phyloP scores from a whole-genome alignment of 2,113 vertebrate genomes.

The Oreochromis niloticus region DNA sequence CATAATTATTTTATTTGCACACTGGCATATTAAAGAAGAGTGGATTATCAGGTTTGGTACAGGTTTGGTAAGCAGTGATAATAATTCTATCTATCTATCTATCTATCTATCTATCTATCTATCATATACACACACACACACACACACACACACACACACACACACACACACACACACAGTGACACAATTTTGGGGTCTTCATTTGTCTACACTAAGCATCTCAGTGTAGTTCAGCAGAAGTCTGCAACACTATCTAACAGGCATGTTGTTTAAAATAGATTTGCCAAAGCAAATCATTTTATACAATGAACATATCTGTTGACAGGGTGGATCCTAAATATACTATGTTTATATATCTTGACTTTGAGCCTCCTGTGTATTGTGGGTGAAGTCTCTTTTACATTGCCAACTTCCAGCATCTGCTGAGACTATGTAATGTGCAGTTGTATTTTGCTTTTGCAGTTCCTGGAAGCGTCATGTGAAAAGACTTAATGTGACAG shows the following conservation, averaged over 20 bases:
- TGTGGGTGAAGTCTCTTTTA: background rate
- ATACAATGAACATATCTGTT: background rate
- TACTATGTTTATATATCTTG: background rate
- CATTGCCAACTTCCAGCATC: background rate
- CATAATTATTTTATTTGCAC: background rate
- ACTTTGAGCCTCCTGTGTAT: background rate
- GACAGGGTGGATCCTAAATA: background rate
- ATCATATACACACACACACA: too few species aligned
- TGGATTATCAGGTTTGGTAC: background rate
- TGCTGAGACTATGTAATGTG: background rate
- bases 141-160: too few species aligned
- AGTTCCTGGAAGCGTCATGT: slow-evolving; percentile 35
- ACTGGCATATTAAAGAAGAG: background rate
- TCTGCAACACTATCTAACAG: background rate
- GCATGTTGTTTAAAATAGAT: background rate
- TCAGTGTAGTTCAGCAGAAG: background rate
- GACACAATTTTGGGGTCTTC: background rate
- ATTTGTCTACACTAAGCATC: background rate
- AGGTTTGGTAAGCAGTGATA: background rate
- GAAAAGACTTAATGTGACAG: slow-evolving; percentile 40
- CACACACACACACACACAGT: background rate
- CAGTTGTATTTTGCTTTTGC: slow-evolving; percentile 21
- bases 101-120: too few species aligned
- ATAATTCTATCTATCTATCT: too few species aligned
- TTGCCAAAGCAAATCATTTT: background rate